Conservation (phyloP, 92 coral and sea anemone genomes). For the Scolanthus callimorphus region DNA sequence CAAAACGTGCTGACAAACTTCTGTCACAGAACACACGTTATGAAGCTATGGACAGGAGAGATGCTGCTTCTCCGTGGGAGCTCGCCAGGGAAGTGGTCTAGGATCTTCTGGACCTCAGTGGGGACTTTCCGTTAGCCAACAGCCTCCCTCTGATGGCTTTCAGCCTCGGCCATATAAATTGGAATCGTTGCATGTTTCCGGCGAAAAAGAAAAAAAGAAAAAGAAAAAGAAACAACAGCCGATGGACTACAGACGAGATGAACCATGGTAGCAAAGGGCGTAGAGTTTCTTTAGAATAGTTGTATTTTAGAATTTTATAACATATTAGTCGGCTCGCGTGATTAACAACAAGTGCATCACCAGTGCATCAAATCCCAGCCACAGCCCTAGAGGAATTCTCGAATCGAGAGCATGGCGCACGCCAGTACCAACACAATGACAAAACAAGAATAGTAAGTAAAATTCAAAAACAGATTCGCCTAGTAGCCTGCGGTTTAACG, state of each 20-base stretch:
- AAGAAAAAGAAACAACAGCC: slow-evolving; percentile 66
- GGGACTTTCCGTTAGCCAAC: slow-evolving; percentile 17
- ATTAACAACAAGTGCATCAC: too few relatives aligned
- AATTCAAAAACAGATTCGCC: too few relatives aligned
- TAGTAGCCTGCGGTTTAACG: too few relatives aligned
- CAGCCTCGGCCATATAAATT: slow-evolving; percentile 76
- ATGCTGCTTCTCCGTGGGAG: slow-evolving; percentile 37
- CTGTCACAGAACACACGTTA: slow-evolving; percentile 64
- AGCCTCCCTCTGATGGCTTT: slow-evolving; percentile 11
- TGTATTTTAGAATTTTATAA: too few relatives aligned
- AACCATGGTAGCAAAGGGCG: slow-evolving; percentile 29
- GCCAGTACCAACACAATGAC: too few relatives aligned
- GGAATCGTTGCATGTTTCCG: slow-evolving; percentile 75
- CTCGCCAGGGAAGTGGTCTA: slow-evolving; percentile 17
- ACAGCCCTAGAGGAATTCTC: too few relatives aligned
- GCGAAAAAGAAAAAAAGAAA: slow-evolving; percentile 66
- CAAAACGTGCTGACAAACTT: slow-evolving; percentile 87
- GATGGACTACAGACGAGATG: slow-evolving; percentile 11
- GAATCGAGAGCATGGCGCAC: too few relatives aligned
- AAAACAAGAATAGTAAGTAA: too few relatives aligned
- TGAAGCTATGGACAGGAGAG: slow-evolving; percentile 54
- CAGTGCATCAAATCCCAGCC: too few relatives aligned
- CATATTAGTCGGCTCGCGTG: too few relatives aligned
- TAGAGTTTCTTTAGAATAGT: too few relatives aligned
- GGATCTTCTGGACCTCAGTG: slow-evolving; percentile 18